phyloP scores from a whole-genome alignment of 2,113 vertebrate genomes.

The Thermophis baileyi region DNA sequence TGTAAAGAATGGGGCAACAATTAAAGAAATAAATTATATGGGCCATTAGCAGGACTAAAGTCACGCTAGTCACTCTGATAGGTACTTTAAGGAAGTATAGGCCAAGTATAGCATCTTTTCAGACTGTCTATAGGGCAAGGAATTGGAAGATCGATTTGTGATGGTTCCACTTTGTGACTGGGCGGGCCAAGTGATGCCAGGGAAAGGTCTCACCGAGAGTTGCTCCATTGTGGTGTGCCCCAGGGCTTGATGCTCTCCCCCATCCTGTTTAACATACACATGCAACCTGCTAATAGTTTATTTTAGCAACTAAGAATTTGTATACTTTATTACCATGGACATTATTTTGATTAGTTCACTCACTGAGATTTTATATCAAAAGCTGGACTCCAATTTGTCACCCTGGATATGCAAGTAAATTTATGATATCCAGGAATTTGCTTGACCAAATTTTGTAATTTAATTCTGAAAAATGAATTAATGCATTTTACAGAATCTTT shows the following conservation, averaged over 20 bases:
- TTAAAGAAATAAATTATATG: not conserved
- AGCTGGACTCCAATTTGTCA: rapidly evolving
- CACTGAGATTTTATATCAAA: not conserved
- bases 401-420: not conserved
- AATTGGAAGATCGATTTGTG: not conserved
- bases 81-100: not conserved
- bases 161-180: not conserved
- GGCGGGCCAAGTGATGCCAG: not conserved
- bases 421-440: not conserved
- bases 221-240: not conserved
- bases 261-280: not conserved
- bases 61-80: not conserved
- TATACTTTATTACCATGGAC: not conserved
- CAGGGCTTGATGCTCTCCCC: not conserved
- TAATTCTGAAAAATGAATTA: rapidly evolving
- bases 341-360: not conserved
- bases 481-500: constrained; percentile 1
- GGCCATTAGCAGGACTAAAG: not conserved
- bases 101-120: not conserved
- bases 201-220: not conserved
- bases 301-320: not conserved
- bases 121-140: not conserved
- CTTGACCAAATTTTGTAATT: not conserved
- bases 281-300: not conserved
- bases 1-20: not conserved